Evolutionary conservation across 2,797 vertebrate genomes (phyloP).

Genomic region (Sciurus carolinensis): DNA sequence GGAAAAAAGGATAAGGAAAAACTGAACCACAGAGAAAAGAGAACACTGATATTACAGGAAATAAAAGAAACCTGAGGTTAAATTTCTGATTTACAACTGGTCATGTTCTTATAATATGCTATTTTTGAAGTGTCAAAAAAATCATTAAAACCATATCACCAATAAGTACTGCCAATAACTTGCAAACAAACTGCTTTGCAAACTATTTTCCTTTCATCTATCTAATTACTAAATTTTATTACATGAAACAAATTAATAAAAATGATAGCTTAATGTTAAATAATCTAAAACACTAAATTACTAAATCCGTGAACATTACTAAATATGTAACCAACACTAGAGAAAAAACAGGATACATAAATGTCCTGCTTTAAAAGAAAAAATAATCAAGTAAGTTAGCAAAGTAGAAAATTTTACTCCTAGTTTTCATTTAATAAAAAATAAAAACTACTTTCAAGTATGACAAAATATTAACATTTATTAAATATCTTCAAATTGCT

Average conservation of each 20-base stretch:
- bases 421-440: slow-evolving; percentile 28
- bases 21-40: slow-evolving; percentile 1
- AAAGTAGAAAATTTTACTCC: slow-evolving; percentile 42
- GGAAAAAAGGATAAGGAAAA: slow-evolving; percentile 50
- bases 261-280: slow-evolving; percentile 42
- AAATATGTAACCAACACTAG: slow-evolving; percentile 17
- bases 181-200: background rate
- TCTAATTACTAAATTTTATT: slow-evolving; percentile 20
- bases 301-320: slow-evolving; percentile 56
- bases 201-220: slow-evolving; percentile 47
- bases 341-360: slow-evolving; percentile 5
- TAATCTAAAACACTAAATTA: slow-evolving; percentile 45
- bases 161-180: background rate
- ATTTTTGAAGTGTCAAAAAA: slow-evolving; percentile 40
- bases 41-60: slow-evolving; percentile 1
- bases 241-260: slow-evolving; percentile 50
- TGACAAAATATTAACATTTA: slow-evolving; percentile 27
- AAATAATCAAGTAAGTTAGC: slow-evolving; percentile 17
- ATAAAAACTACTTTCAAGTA: background rate
- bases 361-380: slow-evolving; percentile 55
- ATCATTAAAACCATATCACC: slow-evolving; percentile 25
- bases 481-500: background rate
- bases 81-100: slow-evolving; percentile 24
- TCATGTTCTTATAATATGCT: background rate
- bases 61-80: background rate